Evolutionary conservation across 2,888 invertebrate genomes (phyloP), one percentile per base, ranked within the genome.

Genomic region (Hypselothyrea guttata): DNA sequence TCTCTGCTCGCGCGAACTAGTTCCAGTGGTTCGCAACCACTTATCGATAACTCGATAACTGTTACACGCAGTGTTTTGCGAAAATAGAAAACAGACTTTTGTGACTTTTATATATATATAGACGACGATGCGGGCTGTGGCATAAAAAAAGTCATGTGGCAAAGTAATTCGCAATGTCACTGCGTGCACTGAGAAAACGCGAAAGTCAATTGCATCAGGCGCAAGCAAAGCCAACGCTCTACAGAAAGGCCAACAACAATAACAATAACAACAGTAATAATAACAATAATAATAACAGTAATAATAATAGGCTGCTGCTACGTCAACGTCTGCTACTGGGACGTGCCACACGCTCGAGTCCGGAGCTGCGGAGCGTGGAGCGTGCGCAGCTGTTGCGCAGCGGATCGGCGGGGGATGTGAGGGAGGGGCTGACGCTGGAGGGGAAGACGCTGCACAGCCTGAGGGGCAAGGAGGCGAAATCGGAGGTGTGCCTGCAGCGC

Each of bases 161-260:
- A 67, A 53, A 53, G 38, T 22, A 34, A 53, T 8, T n/a, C 78
- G 87, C 86, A 81, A 89, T 89, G 89, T 90, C 89, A 81, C 77
- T 90, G 56, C 88, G 90, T 46, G 90, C 90, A 64, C 86, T 90
- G 34, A 89, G 86, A 53, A 89, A 89, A 74, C 89, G 89, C 54
- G 90, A 89, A 37, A 77, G 63, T 54, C 71, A 74, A 57, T 7
- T 37, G 42, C 48, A 7, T 35, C 45, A 67, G 27, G 51, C 22
- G 40, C 38, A 46, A 49, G 48, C 44, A 27, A 62, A 60, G 37
- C 9, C 46, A 35, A 48, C 81, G 18, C 70, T 74, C 33, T 74
- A 49, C 4, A 74, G 56, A 51, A 74, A 81, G 56, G 82, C 81
- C 56, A 78, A 49, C 72, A 57, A 28, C 55, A 70, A 35, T 59